Conservation (phyloP, 2,113 vertebrate species). For the Azemiops feae region DNA sequence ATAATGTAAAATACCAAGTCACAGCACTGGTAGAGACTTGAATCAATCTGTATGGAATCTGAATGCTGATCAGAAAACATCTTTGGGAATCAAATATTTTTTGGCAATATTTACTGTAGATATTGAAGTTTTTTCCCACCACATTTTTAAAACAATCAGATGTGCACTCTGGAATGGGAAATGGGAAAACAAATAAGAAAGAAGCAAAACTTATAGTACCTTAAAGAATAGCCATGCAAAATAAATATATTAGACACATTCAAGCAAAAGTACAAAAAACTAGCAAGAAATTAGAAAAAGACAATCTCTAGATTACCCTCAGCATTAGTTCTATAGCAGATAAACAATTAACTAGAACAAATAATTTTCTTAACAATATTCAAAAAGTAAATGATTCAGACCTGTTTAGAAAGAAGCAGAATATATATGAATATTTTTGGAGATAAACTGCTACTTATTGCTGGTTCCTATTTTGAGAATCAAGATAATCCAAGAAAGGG, state of each 20-base stretch:
- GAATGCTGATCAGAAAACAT: neutral
- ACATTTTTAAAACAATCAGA: neutral
- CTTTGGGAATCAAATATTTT: neutral
- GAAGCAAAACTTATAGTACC: neutral
- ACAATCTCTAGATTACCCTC: neutral
- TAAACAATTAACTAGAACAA: neutral
- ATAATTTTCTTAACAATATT: neutral
- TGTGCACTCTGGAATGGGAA: neutral
- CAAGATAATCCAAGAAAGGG: neutral
- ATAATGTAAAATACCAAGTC: neutral
- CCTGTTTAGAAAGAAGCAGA: neutral
- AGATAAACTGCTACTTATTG: neutral
- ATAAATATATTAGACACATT: neutral
- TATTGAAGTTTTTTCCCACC: neutral
- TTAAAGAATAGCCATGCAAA: neutral
- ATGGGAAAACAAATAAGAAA: neutral
- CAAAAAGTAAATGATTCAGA: neutral
- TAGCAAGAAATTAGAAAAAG: neutral
- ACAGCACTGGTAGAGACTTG: neutral
- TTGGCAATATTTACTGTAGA: neutral
- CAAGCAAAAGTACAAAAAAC: neutral
- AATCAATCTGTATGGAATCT: neutral
- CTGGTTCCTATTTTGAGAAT: neutral
- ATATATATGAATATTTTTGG: neutral
- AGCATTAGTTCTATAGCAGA: neutral